phyloP scores from a whole-genome alignment of 2,797 vertebrate species.

The Leptoclinus maculatus region DNA sequence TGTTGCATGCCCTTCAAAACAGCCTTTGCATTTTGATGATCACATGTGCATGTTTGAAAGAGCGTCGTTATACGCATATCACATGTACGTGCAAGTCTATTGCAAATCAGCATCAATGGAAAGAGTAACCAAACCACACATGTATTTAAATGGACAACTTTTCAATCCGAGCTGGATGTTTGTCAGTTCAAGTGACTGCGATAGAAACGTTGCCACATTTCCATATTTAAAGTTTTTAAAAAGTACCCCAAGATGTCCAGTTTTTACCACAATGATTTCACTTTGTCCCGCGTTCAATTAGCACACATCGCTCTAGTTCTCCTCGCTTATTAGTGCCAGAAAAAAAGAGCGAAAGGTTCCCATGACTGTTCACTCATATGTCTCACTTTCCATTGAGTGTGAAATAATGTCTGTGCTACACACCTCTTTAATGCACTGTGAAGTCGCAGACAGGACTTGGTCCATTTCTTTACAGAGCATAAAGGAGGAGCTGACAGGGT shows the following conservation, averaged over 20 bases:
- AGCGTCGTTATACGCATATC: background rate
- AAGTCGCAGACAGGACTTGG: slow-evolving; percentile 43
- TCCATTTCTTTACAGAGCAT: slow-evolving; percentile 63
- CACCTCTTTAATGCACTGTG: slow-evolving; percentile 56
- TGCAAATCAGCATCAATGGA: background rate
- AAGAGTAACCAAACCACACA: background rate
- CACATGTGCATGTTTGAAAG: background rate
- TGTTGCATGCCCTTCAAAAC: background rate
- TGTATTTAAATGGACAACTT: slow-evolving; percentile 6
- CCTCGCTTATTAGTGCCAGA: slow-evolving; percentile 24
- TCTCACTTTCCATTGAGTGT: slow-evolving; percentile 39
- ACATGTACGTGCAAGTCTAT: background rate
- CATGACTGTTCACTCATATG: slow-evolving; percentile 48
- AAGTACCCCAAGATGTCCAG: background rate
- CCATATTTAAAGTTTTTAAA: background rate
- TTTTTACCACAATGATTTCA: background rate
- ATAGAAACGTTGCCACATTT: background rate
- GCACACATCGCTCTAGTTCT: slow-evolving; percentile 25
- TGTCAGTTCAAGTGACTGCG: background rate
- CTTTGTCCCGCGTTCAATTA: slow-evolving; percentile 10
- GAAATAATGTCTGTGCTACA: slow-evolving; percentile 46
- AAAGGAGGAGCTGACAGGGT: slow-evolving; percentile 67
- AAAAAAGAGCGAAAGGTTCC: slow-evolving; percentile 37
- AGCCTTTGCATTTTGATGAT: background rate
- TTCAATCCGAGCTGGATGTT: background rate